A percentile compares a stretch with the other conserved stretches of the same genome.
Conservation (phyloP, 2,888 invertebrate species). For the Muscina levida region DNA sequence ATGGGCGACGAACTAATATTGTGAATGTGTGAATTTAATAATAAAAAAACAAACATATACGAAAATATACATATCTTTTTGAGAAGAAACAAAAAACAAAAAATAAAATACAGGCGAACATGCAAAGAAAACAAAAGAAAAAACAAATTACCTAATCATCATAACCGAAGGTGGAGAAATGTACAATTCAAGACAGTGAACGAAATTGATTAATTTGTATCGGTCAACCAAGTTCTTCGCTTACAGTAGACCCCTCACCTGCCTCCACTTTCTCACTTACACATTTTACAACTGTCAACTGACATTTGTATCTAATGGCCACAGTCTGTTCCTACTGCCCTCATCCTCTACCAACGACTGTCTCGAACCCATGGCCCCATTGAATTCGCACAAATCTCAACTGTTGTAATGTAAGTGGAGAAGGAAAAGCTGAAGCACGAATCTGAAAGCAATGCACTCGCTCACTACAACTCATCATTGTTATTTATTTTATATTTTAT, state of each 20-base stretch:
- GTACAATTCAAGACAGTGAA: constrained; percentile 3
- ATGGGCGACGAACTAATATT: neutral
- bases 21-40: constrained; percentile 24
- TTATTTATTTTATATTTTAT: neutral
- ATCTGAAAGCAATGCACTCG: too few species aligned
- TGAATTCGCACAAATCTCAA: too few species aligned
- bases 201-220: constrained; percentile 24
- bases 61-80: neutral
- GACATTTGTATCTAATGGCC: neutral
- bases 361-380: too few species aligned
- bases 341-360: too few species aligned
- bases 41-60: constrained; percentile 8
- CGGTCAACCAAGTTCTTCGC: neutral
- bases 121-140: neutral
- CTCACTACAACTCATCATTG: too few species aligned
- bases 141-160: constrained; percentile 38
- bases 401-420: too few species aligned
- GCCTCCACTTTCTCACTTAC: neutral
- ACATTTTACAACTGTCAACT: neutral
- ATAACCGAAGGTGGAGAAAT: neutral
- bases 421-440: too few species aligned
- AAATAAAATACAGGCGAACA: neutral
- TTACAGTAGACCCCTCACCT: too few species aligned
- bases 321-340: too few species aligned
- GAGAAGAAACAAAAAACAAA: constrained; percentile 17